Evolutionary conservation across 2,113 vertebrate species (phyloP).

Genomic region (Bombycilla garrulus): DNA sequence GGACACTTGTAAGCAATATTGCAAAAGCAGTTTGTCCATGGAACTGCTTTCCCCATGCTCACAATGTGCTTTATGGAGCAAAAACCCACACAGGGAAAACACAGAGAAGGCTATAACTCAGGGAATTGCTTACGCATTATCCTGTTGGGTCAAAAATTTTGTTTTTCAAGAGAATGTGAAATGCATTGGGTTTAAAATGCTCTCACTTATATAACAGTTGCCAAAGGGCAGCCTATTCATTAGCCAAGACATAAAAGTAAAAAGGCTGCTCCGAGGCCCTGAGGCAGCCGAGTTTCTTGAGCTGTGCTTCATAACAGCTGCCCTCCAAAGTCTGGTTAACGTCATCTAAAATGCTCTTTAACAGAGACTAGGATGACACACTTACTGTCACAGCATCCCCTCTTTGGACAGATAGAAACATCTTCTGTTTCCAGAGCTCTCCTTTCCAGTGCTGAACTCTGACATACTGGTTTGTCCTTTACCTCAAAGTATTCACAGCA

Average conservation of each 20-base stretch:
- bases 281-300: conserved; percentile 31
- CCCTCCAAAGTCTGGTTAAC: conserved; percentile 36
- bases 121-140: background rate
- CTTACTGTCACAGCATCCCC: background rate
- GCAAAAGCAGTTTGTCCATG: background rate
- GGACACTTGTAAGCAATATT: background rate
- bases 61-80: background rate
- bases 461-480: background rate
- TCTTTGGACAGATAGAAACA: background rate
- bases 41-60: background rate
- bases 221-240: conserved; percentile 44
- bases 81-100: background rate
- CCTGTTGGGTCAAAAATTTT: background rate
- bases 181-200: background rate
- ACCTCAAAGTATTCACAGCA: background rate
- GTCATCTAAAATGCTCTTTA: conserved; percentile 22
- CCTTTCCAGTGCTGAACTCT: background rate
- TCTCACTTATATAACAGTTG: conserved; percentile 27
- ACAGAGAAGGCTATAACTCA: background rate
- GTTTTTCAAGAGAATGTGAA: conserved; percentile 29
- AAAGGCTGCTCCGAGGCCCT: conserved; percentile 27
- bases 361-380: background rate
- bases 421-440: background rate
- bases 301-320: conserved; percentile 25
- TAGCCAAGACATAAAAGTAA: conserved; percentile 44